A percentile compares a stretch with the other conserved stretches of the same genome.
These are phyloP conservation scores for Diacarnus erythraeanus DNA, from an alignment of 37 sponge, comb jelly and placozoan species.

Conservation along the genomic window DNA sequence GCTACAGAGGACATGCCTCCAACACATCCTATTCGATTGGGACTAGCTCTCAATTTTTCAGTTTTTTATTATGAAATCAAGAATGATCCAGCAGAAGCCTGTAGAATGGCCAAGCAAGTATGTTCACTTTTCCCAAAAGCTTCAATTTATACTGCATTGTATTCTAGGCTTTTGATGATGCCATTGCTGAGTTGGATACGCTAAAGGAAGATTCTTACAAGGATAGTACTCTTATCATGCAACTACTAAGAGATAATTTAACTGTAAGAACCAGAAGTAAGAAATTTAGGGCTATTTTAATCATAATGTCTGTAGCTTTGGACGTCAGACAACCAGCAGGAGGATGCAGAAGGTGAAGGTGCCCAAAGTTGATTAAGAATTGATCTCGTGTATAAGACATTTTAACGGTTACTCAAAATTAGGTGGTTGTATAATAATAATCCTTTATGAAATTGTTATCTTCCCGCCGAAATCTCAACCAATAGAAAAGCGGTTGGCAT, in stretches of 20 bases:
- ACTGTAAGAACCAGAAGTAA: constrained; percentile 47
- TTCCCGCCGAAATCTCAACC: too few relatives aligned
- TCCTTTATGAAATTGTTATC: neutral
- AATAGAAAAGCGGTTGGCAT: neutral
- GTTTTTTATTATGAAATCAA: constrained; percentile 86
- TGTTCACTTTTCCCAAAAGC: neutral
- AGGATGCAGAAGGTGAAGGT: neutral
- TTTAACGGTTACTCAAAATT: neutral
- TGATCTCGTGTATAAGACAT: neutral
- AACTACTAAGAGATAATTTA: constrained; percentile 90
- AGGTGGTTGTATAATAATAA: neutral
- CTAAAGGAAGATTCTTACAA: constrained; percentile 89
- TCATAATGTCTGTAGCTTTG: neutral
- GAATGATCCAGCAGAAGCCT: constrained; percentile 69
- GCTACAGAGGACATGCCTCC: constrained; percentile 30
- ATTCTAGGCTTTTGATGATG: constrained; percentile 85
- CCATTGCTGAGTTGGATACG: constrained; percentile 82
- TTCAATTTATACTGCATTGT: neutral
- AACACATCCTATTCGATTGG: constrained; percentile 82
- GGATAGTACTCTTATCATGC: constrained; percentile 94
- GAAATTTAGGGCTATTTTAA: neutral
- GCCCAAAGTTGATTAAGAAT: neutral
- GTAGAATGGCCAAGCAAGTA: constrained; percentile 77
- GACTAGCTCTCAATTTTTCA: constrained; percentile 86
- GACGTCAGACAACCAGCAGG: constrained; percentile 8